Conservation (phyloP, 1,140 invertebrate species). For the Sinonovacula constricta region DNA sequence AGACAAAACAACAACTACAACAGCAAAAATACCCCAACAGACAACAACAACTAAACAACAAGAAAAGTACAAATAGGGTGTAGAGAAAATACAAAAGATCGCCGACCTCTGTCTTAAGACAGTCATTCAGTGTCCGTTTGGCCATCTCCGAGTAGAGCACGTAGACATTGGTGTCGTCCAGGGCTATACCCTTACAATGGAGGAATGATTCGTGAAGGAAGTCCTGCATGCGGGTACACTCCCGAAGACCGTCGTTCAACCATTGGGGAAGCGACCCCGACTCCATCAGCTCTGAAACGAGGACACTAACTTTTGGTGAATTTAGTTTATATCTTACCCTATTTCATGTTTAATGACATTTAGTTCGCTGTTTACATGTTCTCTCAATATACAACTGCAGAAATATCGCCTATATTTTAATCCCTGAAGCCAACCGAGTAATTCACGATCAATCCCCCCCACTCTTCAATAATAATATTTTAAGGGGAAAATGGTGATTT, state of each 20-base stretch:
- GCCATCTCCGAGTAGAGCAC: constrained; percentile 33
- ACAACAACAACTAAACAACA: not conserved
- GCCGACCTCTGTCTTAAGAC: not conserved
- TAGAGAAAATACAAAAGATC: not conserved
- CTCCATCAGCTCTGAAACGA: not conserved
- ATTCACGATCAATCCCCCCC: no score
- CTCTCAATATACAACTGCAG: no score
- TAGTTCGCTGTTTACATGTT: no score
- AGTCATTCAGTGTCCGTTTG: constrained; percentile 42
- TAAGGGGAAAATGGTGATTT: no score
- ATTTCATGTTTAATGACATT: no score
- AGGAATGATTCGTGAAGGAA: constrained; percentile 24
- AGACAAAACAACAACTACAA: no score
- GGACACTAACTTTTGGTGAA: no score
- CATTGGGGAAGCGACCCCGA: constrained; percentile 19
- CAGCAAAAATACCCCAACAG: not conserved
- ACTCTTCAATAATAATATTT: no score
- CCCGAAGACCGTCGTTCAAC: constrained; percentile 18
- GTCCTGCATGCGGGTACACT: constrained; percentile 31
- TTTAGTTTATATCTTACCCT: no score
- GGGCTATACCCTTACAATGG: constrained; percentile 24
- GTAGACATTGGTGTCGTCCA: constrained; percentile 27
- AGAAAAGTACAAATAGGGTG: not conserved
- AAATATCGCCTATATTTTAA: no score
- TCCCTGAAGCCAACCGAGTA: no score